A percentile compares a stretch with the other conserved stretches of the same genome.
Conservation (phyloP, 2,113 vertebrate genomes). For the Syrmaticus mikado region DNA sequence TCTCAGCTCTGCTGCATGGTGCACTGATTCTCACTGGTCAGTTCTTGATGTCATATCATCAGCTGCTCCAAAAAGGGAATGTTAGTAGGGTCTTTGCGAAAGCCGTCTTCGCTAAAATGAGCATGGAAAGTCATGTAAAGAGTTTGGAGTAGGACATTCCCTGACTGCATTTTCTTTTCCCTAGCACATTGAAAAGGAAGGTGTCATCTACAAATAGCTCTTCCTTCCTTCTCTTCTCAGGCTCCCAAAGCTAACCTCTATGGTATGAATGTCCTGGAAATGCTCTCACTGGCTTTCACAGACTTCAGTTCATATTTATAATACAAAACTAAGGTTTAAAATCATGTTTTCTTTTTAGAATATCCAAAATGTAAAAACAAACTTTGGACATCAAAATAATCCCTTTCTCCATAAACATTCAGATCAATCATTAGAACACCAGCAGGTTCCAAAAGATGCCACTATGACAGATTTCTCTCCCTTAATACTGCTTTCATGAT, state of each 20-base stretch:
- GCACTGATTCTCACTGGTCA: background rate
- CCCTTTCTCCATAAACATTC: background rate
- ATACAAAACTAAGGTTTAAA: background rate
- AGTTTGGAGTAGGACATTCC: background rate
- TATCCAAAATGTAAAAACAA: conserved; percentile 42
- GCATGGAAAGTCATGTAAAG: background rate
- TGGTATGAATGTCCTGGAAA: background rate
- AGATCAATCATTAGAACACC: conserved; percentile 46
- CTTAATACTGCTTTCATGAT: conserved; percentile 46
- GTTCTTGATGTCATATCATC: background rate
- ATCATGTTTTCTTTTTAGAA: background rate
- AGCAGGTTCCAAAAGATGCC: conserved; percentile 2
- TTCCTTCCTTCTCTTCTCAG: background rate
- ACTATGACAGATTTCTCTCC: conserved; percentile 13
- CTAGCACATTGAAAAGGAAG: background rate
- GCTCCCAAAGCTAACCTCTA: background rate
- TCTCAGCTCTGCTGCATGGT: background rate
- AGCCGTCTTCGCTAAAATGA: background rate
- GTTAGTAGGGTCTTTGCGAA: background rate
- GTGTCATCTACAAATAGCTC: background rate
- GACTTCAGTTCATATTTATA: background rate
- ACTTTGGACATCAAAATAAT: conserved; percentile 49
- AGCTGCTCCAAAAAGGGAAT: background rate
- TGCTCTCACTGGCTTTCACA: background rate
- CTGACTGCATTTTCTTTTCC: background rate